Conservation (phyloP, 2,113 vertebrate species). For the Corynorhinus townsendii region DNA sequence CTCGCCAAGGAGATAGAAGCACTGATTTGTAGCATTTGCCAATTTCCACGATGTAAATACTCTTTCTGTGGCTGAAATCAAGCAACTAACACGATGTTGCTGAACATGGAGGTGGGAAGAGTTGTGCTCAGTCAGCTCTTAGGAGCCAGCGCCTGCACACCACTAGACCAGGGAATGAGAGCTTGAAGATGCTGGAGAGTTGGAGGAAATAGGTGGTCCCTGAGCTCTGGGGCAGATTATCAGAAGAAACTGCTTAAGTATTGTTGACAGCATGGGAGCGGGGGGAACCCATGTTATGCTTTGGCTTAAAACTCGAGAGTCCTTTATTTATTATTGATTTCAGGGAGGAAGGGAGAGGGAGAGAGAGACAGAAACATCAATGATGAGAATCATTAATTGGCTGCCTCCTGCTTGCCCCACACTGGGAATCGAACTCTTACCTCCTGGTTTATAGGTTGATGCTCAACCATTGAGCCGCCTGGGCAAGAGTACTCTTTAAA, state of each 20-base stretch:
- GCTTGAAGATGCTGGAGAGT: not conserved
- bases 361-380: no score
- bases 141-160: not conserved
- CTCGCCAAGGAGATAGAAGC: constrained; percentile 4
- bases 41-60: not conserved
- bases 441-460: no score
- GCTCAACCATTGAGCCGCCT: no score
- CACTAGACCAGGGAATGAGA: not conserved
- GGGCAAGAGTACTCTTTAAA: not conserved
- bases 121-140: not conserved
- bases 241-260: not conserved
- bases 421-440: no score
- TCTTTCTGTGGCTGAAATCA: not conserved
- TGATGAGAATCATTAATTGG: no score
- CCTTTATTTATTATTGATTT: no score
- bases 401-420: no score
- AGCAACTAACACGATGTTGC: not conserved
- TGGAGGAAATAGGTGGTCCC: not conserved
- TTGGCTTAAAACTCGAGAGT: not conserved
- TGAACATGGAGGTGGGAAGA: not conserved
- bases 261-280: not conserved
- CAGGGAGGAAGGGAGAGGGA: no score
- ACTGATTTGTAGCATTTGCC: not conserved
- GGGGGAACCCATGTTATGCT: no score
- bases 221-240: not conserved